Percentiles rank a stretch among this genome's conserved stretches.
Conservation (phyloP, 2,113 vertebrate species). For the Gracilinanus agilis region DNA sequence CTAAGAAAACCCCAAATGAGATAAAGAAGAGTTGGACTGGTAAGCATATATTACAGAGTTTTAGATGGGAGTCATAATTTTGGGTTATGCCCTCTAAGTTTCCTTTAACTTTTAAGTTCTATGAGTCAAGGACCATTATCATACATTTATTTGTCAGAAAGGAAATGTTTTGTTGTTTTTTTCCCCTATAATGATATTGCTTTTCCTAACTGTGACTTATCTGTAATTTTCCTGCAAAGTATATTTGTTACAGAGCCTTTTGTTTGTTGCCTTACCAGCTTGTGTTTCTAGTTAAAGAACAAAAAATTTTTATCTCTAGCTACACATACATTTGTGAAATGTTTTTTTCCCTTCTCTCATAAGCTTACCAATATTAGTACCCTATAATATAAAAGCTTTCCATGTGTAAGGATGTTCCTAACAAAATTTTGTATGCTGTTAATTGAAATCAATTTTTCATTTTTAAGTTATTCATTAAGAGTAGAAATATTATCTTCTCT, state of each 20-base stretch:
- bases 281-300: background rate
- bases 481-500: background rate
- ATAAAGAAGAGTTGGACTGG: background rate
- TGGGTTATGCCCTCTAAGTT: background rate
- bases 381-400: background rate
- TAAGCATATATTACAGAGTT: background rate
- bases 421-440: background rate
- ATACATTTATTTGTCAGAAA: background rate
- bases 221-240: background rate
- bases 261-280: background rate
- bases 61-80: background rate
- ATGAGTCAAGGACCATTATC: background rate
- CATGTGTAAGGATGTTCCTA: background rate
- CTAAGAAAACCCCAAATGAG: no score
- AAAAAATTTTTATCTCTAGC: background rate
- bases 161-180: background rate
- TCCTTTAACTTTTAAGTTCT: background rate
- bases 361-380: background rate
- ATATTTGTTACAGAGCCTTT: background rate
- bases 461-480: background rate
- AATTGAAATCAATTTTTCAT: background rate
- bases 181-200: background rate
- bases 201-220: background rate
- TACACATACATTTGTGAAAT: background rate
- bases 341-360: accelerated